Evolutionary conservation across 2,888 invertebrate genomes (phyloP).

Genomic region (Thera obeliscata): DNA sequence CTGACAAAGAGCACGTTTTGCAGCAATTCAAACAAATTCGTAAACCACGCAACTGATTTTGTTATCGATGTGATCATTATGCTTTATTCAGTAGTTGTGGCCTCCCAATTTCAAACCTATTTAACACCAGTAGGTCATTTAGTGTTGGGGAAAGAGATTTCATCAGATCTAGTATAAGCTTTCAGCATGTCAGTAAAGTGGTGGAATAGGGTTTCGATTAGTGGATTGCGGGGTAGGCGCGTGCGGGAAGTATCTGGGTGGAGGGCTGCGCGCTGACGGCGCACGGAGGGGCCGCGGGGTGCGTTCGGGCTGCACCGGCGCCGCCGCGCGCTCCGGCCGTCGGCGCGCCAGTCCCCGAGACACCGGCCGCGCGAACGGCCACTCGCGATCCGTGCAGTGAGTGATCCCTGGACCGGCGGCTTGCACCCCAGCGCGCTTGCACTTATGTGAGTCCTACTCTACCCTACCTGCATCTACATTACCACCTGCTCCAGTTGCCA

Average conservation of each 20-base stretch:
- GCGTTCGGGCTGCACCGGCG: conserved; percentile 69
- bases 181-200: conserved; percentile 13
- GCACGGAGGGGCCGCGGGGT: conserved; percentile 68
- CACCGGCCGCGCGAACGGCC: conserved; percentile 83
- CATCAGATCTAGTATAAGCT: conserved; percentile 1
- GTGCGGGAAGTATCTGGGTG: conserved; percentile 71
- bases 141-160: background rate
- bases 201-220: conserved; percentile 28
- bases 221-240: conserved; percentile 54
- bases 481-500: conserved; percentile 9
- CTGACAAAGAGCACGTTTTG: conserved; percentile 28
- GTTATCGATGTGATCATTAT: conserved; percentile 8
- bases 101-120: background rate
- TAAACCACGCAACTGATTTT: conserved; percentile 14
- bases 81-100: background rate
- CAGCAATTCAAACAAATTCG: conserved; percentile 12
- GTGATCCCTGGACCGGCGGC: conserved; percentile 65
- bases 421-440: conserved; percentile 60
- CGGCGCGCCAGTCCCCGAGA: conserved; percentile 80
- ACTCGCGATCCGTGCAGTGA: conserved; percentile 70
- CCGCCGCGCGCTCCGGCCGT: conserved; percentile 32
- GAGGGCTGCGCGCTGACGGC: conserved; percentile 72
- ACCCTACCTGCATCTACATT: conserved; percentile 20
- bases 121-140: background rate
- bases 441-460: conserved; percentile 72